Evolutionary conservation across 2,113 vertebrate genomes (phyloP).

Genomic region (Paradisaea rubra): DNA sequence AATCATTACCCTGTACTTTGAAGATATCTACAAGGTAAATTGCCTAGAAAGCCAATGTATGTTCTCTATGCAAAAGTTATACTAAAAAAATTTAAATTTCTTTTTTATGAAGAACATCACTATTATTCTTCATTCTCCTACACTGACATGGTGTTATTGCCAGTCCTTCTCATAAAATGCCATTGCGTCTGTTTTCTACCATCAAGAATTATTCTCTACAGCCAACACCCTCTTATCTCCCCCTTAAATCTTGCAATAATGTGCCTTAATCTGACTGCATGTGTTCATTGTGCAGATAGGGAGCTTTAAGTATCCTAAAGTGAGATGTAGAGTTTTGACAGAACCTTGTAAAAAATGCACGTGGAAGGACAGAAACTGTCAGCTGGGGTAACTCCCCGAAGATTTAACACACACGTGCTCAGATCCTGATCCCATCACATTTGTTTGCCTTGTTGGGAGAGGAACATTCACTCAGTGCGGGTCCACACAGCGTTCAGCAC

Average conservation of each 20-base stretch:
- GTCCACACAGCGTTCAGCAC: background rate
- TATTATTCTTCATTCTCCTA: background rate
- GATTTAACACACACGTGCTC: background rate
- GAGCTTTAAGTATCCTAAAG: background rate
- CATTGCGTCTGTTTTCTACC: background rate
- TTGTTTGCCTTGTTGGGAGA: background rate
- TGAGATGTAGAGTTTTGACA: background rate
- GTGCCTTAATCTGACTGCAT: background rate
- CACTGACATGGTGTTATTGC: background rate
- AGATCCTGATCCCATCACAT: background rate
- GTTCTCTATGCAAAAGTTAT: background rate
- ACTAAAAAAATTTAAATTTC: background rate
- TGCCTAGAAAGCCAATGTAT: background rate
- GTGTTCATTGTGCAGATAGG: background rate
- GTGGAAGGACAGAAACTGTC: background rate
- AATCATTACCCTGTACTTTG: background rate
- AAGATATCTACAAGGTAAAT: background rate
- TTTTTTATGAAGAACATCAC: background rate
- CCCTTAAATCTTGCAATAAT: background rate
- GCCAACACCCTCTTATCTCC: background rate
- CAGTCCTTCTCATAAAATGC: background rate
- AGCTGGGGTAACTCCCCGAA: background rate
- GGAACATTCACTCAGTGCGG: background rate
- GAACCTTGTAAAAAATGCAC: background rate
- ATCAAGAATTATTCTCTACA: background rate